Evolutionary conservation across 2,888 invertebrate species (phyloP).

Genomic region (Ormyrus thymus): DNA sequence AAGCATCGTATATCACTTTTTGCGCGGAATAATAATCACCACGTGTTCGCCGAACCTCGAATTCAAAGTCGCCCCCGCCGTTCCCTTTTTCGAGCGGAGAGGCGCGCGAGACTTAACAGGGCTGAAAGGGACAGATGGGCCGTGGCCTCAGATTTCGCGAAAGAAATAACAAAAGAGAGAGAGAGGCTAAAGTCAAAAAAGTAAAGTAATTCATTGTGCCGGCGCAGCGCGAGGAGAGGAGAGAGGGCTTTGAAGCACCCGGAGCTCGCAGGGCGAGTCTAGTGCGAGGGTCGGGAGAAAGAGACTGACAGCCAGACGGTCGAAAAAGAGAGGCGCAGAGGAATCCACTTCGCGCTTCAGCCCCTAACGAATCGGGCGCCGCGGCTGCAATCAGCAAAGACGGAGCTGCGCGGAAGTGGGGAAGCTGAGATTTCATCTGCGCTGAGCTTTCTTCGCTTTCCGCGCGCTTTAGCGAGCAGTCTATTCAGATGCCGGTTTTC

Average conservation of each 20-base stretch:
- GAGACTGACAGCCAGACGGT: background rate
- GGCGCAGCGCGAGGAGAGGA: background rate
- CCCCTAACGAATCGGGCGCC: constrained; percentile 27
- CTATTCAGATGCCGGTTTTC: no score
- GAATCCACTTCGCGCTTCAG: constrained; percentile 9
- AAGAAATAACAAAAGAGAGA: background rate
- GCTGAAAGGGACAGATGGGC: background rate
- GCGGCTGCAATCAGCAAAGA: constrained; percentile 12
- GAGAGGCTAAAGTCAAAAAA: background rate
- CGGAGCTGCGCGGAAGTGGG: background rate
- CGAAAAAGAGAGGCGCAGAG: background rate
- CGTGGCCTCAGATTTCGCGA: background rate
- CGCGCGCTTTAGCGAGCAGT: no score
- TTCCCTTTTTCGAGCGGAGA: no score
- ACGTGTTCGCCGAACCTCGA: constrained; percentile 5
- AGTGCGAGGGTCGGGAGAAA: background rate
- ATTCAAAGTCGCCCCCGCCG: constrained; percentile 17
- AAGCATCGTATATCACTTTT: background rate
- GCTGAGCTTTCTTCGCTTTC: no score
- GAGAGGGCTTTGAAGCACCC: background rate
- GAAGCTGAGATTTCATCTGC: no score
- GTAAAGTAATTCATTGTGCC: constrained; percentile 28
- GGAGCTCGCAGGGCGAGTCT: background rate
- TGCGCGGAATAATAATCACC: constrained; percentile 26
- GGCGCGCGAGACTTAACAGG: background rate